Conservation (phyloP, 2,888 invertebrate species). For the Sussaba pulchella region DNA sequence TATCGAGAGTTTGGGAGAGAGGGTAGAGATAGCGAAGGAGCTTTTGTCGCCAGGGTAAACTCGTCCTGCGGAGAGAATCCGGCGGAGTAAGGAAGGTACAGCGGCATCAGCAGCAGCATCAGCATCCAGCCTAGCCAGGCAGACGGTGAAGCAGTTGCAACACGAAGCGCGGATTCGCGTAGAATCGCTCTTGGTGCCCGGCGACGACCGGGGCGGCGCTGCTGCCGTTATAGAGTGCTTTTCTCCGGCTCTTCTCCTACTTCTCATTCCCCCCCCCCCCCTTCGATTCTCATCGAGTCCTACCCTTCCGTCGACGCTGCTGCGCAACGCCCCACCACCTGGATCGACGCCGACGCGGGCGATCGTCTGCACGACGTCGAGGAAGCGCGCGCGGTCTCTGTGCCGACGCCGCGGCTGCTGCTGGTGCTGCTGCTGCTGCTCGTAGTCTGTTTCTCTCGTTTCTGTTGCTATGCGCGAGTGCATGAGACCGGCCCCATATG, state of each 20-base stretch:
- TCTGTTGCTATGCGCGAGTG: slow-evolving; percentile 81
- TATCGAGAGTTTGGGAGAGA: no score
- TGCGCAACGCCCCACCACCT: no score
- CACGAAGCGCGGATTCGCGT: slow-evolving; percentile 47
- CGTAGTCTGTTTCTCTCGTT: slow-evolving; percentile 74
- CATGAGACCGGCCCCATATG: slow-evolving; percentile 78
- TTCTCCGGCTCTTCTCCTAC: slow-evolving; percentile 53
- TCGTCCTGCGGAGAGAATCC: slow-evolving; percentile 30
- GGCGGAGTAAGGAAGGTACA: slow-evolving; percentile 33
- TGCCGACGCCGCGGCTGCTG: slow-evolving; percentile 55
- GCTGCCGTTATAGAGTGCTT: slow-evolving; percentile 33
- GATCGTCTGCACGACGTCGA: slow-evolving; percentile 69
- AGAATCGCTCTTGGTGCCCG: slow-evolving; percentile 47
- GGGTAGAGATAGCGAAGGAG: neutral
- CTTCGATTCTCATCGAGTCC: no score
- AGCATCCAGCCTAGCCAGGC: no score
- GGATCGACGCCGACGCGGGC: slow-evolving; percentile 85
- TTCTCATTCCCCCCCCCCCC: slow-evolving; percentile 74
- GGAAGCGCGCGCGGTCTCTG: slow-evolving; percentile 57
- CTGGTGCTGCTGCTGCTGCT: no score
- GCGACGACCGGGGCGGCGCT: slow-evolving; percentile 48
- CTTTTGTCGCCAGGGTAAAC: slow-evolving; percentile 40
- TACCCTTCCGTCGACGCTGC: no score
- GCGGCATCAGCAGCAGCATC: neutral
- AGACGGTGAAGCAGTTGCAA: slow-evolving; percentile 16